phyloP scores from a whole-genome alignment of 2,113 vertebrate species.

The Piaya cayana region DNA sequence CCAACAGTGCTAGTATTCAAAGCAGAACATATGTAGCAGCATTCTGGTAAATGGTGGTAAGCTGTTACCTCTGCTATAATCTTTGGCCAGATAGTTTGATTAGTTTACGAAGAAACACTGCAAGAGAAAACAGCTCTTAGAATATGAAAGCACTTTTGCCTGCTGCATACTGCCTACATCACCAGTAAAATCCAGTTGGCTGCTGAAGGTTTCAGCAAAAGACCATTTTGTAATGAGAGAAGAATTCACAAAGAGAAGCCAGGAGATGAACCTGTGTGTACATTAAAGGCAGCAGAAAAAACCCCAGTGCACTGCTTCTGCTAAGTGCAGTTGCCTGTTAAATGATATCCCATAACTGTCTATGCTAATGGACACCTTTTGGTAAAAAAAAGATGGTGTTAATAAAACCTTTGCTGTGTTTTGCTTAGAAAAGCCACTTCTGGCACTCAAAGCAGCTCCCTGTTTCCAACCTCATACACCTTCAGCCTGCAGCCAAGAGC shows the following conservation, averaged over 20 bases:
- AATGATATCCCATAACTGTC: not conserved
- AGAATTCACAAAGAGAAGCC: not conserved
- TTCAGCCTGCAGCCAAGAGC: not conserved
- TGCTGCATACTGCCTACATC: not conserved
- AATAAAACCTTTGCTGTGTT: slow-evolving; percentile 30
- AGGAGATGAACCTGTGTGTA: not conserved
- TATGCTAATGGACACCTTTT: not conserved
- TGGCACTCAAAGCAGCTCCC: not conserved
- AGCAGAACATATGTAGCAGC: not conserved
- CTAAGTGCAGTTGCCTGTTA: not conserved
- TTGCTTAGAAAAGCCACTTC: not conserved
- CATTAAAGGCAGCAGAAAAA: not conserved
- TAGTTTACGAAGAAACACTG: not conserved
- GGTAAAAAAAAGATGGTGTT: slow-evolving; percentile 12
- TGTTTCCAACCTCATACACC: not conserved
- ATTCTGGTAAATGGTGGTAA: not conserved
- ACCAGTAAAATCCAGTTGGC: not conserved
- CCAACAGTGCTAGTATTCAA: not conserved
- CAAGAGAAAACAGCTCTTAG: not conserved
- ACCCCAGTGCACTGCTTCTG: not conserved
- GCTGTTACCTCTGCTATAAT: not conserved
- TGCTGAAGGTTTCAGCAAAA: not conserved
- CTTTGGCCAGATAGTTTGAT: not conserved
- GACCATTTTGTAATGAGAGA: not conserved
- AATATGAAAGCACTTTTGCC: not conserved